These are phyloP conservation scores for Eudasyphora cyanicolor DNA, from an alignment of 2,888 invertebrate species.

Conservation along the genomic window DNA sequence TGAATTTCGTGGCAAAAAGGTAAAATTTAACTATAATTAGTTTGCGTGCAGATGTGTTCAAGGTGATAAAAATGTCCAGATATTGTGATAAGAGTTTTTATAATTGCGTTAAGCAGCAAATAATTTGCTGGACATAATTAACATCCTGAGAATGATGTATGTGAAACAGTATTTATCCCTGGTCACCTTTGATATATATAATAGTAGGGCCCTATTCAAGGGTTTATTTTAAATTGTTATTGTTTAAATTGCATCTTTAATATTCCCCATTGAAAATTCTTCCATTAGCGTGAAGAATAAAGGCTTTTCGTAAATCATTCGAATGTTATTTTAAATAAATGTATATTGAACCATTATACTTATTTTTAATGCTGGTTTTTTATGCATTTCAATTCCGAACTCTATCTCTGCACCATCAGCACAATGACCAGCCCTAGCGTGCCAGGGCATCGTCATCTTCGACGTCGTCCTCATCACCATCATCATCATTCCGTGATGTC, in stretches of 20 bases:
- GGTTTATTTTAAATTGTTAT: background rate
- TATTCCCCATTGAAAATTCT: background rate
- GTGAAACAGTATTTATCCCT: too few relatives aligned
- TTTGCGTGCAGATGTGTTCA: background rate
- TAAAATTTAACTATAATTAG: background rate
- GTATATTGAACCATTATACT: conserved; percentile 30
- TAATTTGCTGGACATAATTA: too few relatives aligned
- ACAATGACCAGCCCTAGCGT: background rate
- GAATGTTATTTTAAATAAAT: conserved; percentile 4
- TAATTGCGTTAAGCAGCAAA: too few relatives aligned
- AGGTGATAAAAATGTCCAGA: too few relatives aligned
- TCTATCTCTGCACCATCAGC: conserved; percentile 12
- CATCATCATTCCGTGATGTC: conserved; percentile 17
- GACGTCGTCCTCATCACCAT: background rate
- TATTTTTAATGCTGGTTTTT: conserved; percentile 20
- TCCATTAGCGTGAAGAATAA: too few relatives aligned
- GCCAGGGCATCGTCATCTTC: background rate
- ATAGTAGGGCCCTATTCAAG: background rate
- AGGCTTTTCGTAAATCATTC: background rate
- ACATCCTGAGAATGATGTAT: too few relatives aligned
- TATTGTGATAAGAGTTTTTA: too few relatives aligned
- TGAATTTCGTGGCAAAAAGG: background rate
- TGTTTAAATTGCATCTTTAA: background rate
- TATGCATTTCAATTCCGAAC: conserved; percentile 30
- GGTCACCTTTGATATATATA: background rate